phyloP scores from a whole-genome alignment of 2,888 invertebrate genomes.

The Thecophora atra region DNA sequence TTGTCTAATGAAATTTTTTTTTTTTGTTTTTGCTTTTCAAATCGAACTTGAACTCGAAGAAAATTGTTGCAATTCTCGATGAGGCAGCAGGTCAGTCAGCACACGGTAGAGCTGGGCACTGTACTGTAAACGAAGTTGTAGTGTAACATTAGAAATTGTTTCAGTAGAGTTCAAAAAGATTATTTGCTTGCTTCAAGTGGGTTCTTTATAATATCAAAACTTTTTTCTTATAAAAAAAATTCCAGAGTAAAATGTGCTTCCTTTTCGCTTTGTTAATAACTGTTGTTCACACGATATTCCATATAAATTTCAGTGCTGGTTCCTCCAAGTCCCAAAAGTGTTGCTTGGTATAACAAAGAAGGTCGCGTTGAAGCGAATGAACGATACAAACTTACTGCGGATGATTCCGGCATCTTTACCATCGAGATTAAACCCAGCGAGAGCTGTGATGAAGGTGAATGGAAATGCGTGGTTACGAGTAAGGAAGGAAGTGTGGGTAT shows the following conservation, averaged over 20 bases:
- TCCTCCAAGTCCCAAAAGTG: slow-evolving; percentile 85
- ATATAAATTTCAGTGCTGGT: slow-evolving; percentile 72
- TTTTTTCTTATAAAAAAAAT: too few species aligned
- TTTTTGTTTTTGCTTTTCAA: slow-evolving; percentile 25
- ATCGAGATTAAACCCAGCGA: slow-evolving; percentile 80
- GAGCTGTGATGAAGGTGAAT: slow-evolving; percentile 86
- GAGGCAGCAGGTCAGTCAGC: slow-evolving; percentile 62
- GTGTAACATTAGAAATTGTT: neutral
- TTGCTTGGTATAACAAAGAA: slow-evolving; percentile 88
- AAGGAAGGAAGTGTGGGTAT: slow-evolving; percentile 79
- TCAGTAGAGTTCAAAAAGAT: neutral
- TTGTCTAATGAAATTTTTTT: slow-evolving; percentile 7
- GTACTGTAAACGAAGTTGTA: neutral
- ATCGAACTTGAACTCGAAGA: slow-evolving; percentile 61
- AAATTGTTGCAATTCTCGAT: slow-evolving; percentile 50
- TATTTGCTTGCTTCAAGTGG: neutral
- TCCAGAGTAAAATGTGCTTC: too few species aligned
- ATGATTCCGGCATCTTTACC: slow-evolving; percentile 84
- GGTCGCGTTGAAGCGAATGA: slow-evolving; percentile 77
- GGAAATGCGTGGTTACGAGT: slow-evolving; percentile 88
- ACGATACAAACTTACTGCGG: slow-evolving; percentile 79
- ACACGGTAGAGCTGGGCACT: slow-evolving; percentile 13
- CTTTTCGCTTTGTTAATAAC: too few species aligned
- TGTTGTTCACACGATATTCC: too few species aligned
- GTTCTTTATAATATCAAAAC: too few species aligned